Evolutionary conservation across 2,113 vertebrate genomes (phyloP).

Genomic region (Genyomyrus donnyi): DNA sequence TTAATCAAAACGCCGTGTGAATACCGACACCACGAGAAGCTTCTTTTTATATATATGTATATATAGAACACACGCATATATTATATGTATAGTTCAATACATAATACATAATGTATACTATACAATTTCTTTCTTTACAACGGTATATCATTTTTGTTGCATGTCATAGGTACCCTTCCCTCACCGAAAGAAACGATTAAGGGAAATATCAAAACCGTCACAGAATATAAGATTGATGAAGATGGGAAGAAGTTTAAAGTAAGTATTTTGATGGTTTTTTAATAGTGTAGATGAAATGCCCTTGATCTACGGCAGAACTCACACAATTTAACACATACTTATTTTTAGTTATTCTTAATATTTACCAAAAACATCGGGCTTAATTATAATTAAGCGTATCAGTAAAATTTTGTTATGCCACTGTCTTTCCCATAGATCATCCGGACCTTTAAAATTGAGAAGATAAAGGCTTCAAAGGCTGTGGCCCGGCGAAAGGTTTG

Average conservation of each 20-base stretch:
- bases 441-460: conserved; percentile 89
- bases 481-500: conserved; percentile 86
- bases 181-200: conserved; percentile 81
- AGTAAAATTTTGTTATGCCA: neutral
- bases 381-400: neutral
- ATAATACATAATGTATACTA: no score
- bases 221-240: conserved; percentile 86
- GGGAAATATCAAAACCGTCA: conserved; percentile 88
- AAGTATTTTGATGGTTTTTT: conserved; percentile 21
- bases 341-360: neutral
- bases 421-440: conserved; percentile 64
- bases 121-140: neutral
- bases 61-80: neutral
- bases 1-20: neutral
- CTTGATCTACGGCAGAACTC: neutral
- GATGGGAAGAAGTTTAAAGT: conserved; percentile 87
- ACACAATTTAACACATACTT: neutral
- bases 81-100: neutral
- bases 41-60: neutral
- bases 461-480: conserved; percentile 88
- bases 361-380: neutral
- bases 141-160: neutral
- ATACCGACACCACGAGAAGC: neutral
- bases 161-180: conserved; percentile 66
- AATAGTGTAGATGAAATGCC: neutral